A percentile compares a stretch with the other conserved stretches of the same genome.
phyloP scores from a whole-genome alignment of 2,113 vertebrate genomes.

The Columba livia region DNA sequence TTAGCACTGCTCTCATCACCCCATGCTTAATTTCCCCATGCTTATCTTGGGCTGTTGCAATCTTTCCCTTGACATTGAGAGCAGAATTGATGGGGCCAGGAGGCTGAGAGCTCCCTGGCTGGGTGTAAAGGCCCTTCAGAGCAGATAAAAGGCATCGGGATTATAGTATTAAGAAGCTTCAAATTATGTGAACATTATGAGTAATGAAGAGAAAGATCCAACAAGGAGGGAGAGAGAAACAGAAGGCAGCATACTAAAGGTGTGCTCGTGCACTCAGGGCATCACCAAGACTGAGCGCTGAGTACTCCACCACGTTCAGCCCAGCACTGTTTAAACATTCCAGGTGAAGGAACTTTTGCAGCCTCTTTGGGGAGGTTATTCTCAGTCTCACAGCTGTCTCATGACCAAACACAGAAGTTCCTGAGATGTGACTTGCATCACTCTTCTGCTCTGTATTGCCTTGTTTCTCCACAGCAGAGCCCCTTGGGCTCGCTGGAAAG shows the following conservation, averaged over 20 bases:
- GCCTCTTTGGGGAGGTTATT: background rate
- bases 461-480: background rate
- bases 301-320: accelerated
- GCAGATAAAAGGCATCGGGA: background rate
- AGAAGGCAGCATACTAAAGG: background rate
- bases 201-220: background rate
- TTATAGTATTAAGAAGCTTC: background rate
- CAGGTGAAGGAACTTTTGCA: background rate
- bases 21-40: background rate
- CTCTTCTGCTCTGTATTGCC: accelerated
- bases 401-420: background rate
- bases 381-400: background rate
- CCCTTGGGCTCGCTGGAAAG: background rate
- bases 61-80: background rate
- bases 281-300: background rate
- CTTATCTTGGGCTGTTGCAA: background rate
- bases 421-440: background rate
- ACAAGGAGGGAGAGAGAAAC: background rate
- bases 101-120: background rate
- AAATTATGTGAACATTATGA: background rate
- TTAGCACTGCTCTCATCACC: background rate
- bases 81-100: background rate
- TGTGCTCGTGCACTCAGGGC: background rate
- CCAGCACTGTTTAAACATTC: background rate
- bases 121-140: background rate